Evolutionary conservation across 2,797 vertebrate species (phyloP), one percentile per base, ranked within the genome.

Genomic region (Ctenopoma multispine): DNA sequence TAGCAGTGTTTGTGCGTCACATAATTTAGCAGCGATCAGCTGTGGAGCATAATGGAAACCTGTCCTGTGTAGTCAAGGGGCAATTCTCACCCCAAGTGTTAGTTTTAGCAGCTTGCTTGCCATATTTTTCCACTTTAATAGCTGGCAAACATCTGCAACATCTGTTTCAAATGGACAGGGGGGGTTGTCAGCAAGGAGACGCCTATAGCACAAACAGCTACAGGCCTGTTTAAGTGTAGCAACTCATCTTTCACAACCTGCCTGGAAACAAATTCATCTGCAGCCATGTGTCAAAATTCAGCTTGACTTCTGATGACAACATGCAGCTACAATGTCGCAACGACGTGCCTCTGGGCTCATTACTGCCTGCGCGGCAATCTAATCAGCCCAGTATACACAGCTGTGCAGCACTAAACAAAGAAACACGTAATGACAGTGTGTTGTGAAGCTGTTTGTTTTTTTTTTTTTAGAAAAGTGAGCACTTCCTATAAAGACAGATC

Each of bases 131-230:
- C 71, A 71, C 69, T 87, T 91, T 90, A 87, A 86, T 83, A 79
- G 83, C 80, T 80, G 81, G 85, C 89, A 84, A 90, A 90, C 78
- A 85, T 86, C 75, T 90, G 80, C 65, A 83, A 90, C 90, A 91
- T 91, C 91, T 92, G 90, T 80, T 85, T 86, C 63, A 83, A 79
- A 91, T 86, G 80, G 85, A 86, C 61, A 58, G 15, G 62, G 63
- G 64, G 64, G 55, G 17, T 27, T 73, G 84, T 87, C 67, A 68
- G 76, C 14, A 13, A 66, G 48, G 53, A 84, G 69, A 82, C 72
- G 75, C 77, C 82, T 75, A 50, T 69, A 63, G 79, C 69, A 57
- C 82, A 90, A 84, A 87, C 80, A 79, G 75, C 79, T 64, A 74
- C 49, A 27, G 72, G 77, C 62, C 63, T 78, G 79, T 82, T 87